phyloP scores from a whole-genome alignment of 2,888 invertebrate species.

The Acronicta alni region DNA sequence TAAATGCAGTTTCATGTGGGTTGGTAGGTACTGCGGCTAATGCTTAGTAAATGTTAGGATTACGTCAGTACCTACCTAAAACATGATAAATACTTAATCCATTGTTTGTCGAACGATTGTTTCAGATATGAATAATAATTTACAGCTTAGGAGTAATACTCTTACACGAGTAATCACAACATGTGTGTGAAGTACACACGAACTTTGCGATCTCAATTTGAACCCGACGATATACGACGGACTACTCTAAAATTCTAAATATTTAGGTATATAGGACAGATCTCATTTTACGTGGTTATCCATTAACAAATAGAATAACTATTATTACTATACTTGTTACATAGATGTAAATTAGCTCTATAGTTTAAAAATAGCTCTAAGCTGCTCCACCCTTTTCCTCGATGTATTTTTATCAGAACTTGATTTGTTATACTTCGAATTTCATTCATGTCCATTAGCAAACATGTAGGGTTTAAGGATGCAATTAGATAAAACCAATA shows the following conservation, averaged over 20 bases:
- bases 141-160: slow-evolving; percentile 32
- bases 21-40: slow-evolving; percentile 24
- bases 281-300: not conserved
- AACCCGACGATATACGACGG: no score
- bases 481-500: slow-evolving; percentile 23
- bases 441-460: slow-evolving; percentile 25
- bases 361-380: no score
- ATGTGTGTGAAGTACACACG: no score
- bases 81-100: slow-evolving; percentile 46
- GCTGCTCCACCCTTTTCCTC: slow-evolving; percentile 30
- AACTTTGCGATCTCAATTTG: no score
- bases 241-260: no score
- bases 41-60: slow-evolving; percentile 38
- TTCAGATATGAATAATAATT: slow-evolving; percentile 45
- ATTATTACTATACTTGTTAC: no score
- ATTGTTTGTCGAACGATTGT: slow-evolving; percentile 43
- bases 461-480: slow-evolving; percentile 11
- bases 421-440: slow-evolving; percentile 16
- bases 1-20: slow-evolving; percentile 29
- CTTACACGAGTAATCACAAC: slow-evolving; percentile 9
- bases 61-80: slow-evolving; percentile 36
- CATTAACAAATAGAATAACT: no score
- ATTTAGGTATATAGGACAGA: no score
- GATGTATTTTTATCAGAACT: slow-evolving; percentile 8
- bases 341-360: no score